phyloP scores from a whole-genome alignment of 1,140 invertebrate genomes.

The Bombus superbus region DNA sequence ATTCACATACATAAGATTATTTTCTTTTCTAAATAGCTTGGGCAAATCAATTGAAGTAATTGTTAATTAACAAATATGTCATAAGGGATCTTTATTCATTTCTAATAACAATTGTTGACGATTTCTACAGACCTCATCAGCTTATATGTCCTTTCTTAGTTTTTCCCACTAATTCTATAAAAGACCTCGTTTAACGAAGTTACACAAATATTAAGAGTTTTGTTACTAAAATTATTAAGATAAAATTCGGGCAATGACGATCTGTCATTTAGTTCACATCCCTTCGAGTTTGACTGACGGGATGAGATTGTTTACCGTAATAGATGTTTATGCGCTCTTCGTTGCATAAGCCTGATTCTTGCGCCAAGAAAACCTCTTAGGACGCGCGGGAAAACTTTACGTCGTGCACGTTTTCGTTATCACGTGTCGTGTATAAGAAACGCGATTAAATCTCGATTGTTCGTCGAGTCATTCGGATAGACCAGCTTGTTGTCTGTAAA shows the following conservation, averaged over 20 bases:
- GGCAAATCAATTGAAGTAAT: not conserved
- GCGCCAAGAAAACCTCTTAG: conserved; percentile 43
- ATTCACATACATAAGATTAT: not conserved
- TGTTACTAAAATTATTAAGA: conserved; percentile 13
- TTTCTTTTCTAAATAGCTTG: not conserved
- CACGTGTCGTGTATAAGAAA: conserved; percentile 44
- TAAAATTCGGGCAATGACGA: not conserved
- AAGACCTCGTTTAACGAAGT: conserved; percentile 17
- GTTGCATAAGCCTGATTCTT: conserved; percentile 73
- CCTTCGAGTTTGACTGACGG: conserved; percentile 28
- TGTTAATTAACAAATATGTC: conserved; percentile 16
- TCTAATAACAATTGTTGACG: conserved; percentile 20
- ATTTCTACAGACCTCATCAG: not conserved
- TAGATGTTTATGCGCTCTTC: conserved; percentile 70
- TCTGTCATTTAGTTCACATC: conserved; percentile 19
- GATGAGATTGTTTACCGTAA: conserved; percentile 65
- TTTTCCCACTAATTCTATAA: conserved; percentile 17
- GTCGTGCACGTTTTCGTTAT: conserved; percentile 41
- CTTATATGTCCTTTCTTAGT: not conserved
- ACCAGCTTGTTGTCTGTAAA: conserved; percentile 9
- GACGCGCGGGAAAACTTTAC: conserved; percentile 71
- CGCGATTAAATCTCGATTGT: not conserved
- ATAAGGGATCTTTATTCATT: conserved; percentile 28
- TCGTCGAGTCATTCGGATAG: not conserved
- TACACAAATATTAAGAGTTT: not conserved